Evolutionary conservation across 1,140 invertebrate species (phyloP), one percentile per base, ranked within the genome.

Genomic region (Ptiloglossa arizonensis): DNA sequence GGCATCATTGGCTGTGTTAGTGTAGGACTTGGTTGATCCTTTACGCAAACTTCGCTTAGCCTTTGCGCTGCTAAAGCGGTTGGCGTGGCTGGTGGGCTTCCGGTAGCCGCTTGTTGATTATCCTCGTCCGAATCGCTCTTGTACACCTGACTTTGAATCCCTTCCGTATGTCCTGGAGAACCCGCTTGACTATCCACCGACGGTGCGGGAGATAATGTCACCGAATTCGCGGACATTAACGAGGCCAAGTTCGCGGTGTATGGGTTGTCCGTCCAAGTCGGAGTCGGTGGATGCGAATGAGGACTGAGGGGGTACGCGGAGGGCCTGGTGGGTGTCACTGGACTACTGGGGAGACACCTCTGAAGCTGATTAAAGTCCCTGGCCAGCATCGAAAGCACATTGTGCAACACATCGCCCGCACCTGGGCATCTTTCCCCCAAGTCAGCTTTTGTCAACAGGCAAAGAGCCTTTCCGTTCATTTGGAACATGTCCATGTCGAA

Each of bases 381-480:
- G 44, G 97, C 95, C 13, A 98, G 93, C 93, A 98, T 96, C 84
- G 97, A 96, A 27, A 99, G 94, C 5, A 97, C 97, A 92, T 99
- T 99, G 93, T 97, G 97, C 66, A 99, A 93, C 9, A 99, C 96
- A 90, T 99, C 98, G 0, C 98, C 98, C 22, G 97, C 97, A 0
- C 97, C 96, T 0, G 97, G 97, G 83, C 97, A 97, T 71, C 98
- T 94, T 87, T 98, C 97, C 6, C 96, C 97, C 73, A 99, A 94
- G 92, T 99, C 98, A 5, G 95, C 95, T 90, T 98, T 97, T 24
- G 96, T 98, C 70, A 98, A 92, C 48, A 99, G 93, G 89, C 97
- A 98, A 69, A 98, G 90, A 0, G 97, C 98, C 93, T 98, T 98
- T 95, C 98, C 98, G 91, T 99, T 99, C 97, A 99, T 98, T 93